phyloP scores from a whole-genome alignment of 2,888 invertebrate genomes.

The Stegophylla sp. region DNA sequence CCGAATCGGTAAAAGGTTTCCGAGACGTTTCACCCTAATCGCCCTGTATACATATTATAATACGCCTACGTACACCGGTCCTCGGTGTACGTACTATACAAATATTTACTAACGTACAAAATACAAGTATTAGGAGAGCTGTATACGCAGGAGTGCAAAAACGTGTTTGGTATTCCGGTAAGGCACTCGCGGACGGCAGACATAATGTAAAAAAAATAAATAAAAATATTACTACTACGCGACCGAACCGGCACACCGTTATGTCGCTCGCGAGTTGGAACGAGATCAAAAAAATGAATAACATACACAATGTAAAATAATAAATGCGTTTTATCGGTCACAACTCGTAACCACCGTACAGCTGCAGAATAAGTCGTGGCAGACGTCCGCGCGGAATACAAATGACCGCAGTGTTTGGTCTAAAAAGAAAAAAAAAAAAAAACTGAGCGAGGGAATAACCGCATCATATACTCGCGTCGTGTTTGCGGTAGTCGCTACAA shows the following conservation, averaged over 20 bases:
- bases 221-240: neutral
- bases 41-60: too few relatives aligned
- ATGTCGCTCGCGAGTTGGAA: slow-evolving; percentile 32
- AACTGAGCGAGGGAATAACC: neutral
- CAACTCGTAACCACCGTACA: neutral
- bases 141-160: slow-evolving; percentile 8
- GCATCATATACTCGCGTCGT: neutral
- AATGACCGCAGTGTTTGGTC: neutral
- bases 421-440: neutral
- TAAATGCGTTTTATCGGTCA: too few relatives aligned
- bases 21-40: too few relatives aligned
- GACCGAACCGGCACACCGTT: slow-evolving; percentile 40
- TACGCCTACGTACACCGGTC: too few relatives aligned
- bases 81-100: too few relatives aligned
- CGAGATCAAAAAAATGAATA: slow-evolving; percentile 25
- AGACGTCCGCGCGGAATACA: slow-evolving; percentile 17
- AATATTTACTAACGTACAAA: too few relatives aligned
- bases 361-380: neutral
- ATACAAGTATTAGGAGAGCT: too few relatives aligned
- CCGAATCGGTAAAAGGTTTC: too few relatives aligned
- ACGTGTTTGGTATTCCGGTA: slow-evolving; percentile 46
- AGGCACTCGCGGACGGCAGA: neutral
- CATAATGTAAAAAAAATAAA: neutral
- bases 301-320: neutral
- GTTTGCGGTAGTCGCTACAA: neutral